Evolutionary conservation across 1,140 invertebrate species (phyloP).

Genomic region (Philaenus spumarius): DNA sequence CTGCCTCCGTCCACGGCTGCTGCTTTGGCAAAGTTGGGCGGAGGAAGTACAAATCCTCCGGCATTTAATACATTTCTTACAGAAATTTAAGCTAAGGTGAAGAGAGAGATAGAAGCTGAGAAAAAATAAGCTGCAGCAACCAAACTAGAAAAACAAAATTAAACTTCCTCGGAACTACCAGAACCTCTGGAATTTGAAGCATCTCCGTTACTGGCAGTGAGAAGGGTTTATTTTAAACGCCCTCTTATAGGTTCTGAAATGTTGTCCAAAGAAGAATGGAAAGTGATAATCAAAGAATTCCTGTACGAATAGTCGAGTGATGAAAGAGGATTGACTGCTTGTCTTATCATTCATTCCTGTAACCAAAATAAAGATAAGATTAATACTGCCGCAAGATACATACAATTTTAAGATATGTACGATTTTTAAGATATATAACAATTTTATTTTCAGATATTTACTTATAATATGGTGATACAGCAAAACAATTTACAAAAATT

Average conservation of each 20-base stretch:
- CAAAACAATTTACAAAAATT: too few relatives aligned
- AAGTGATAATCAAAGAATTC: conserved; percentile 74
- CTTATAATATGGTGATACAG: too few relatives aligned
- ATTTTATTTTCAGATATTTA: too few relatives aligned
- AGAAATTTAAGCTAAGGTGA: conserved; percentile 64
- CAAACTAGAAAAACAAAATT: conserved; percentile 12
- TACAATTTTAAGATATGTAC: too few relatives aligned
- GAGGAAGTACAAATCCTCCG: conserved; percentile 46
- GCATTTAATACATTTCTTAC: conserved; percentile 55
- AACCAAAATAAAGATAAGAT: conserved; percentile 78
- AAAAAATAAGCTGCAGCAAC: conserved; percentile 40
- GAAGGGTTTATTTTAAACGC: conserved; percentile 71
- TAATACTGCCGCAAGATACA: too few relatives aligned
- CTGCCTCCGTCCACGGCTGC: conserved; percentile 65
- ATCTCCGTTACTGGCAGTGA: conserved; percentile 50
- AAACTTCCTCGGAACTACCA: conserved; percentile 11
- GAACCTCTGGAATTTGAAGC: conserved; percentile 40
- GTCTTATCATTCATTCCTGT: conserved; percentile 81
- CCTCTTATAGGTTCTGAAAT: conserved; percentile 72
- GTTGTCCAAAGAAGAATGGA: conserved; percentile 74
- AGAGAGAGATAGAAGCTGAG: conserved; percentile 71
- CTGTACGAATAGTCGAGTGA: conserved; percentile 70
- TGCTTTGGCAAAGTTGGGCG: conserved; percentile 65
- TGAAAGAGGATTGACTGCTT: conserved; percentile 70
- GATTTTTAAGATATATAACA: too few relatives aligned